Percentiles rank a stretch among this genome's conserved stretches.
Conservation (phyloP, 1,140 invertebrate species). For the Drosophila arizonae region DNA sequence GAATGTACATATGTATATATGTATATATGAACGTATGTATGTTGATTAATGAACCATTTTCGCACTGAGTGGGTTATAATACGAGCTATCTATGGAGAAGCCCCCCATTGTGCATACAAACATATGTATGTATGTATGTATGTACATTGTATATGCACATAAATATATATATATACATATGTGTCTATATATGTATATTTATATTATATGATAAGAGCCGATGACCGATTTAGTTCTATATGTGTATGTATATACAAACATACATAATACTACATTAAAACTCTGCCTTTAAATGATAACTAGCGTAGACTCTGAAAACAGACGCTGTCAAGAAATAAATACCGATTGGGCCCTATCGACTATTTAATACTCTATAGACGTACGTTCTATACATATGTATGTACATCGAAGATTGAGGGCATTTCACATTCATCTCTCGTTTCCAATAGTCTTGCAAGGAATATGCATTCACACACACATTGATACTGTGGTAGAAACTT, state of each 20-base stretch:
- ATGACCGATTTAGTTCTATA: constrained; percentile 73
- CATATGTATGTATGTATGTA: background rate
- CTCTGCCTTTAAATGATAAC: constrained; percentile 46
- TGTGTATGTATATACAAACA: constrained; percentile 8
- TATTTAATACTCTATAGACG: no score
- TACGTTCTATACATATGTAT: no score
- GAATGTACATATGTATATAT: constrained; percentile 12
- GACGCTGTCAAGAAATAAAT: constrained; percentile 38
- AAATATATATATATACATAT: background rate
- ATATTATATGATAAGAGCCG: constrained; percentile 50
- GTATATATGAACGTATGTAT: constrained; percentile 20
- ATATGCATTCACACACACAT: no score
- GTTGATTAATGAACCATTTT: constrained; percentile 76
- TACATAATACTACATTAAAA: background rate
- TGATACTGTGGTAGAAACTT: no score
- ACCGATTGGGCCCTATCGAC: background rate
- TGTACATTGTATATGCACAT: background rate
- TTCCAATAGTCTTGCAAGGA: no score
- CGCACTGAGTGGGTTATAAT: constrained; percentile 48
- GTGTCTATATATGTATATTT: background rate
- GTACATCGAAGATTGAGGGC: no score
- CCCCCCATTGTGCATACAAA: constrained; percentile 20
- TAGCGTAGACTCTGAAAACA: constrained; percentile 52
- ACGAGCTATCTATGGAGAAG: constrained; percentile 33
- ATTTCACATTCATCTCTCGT: no score